Percentiles rank a stretch among this genome's conserved stretches.
phyloP scores from a whole-genome alignment of 1,140 invertebrate species.

The Drosophila neocordata region DNA sequence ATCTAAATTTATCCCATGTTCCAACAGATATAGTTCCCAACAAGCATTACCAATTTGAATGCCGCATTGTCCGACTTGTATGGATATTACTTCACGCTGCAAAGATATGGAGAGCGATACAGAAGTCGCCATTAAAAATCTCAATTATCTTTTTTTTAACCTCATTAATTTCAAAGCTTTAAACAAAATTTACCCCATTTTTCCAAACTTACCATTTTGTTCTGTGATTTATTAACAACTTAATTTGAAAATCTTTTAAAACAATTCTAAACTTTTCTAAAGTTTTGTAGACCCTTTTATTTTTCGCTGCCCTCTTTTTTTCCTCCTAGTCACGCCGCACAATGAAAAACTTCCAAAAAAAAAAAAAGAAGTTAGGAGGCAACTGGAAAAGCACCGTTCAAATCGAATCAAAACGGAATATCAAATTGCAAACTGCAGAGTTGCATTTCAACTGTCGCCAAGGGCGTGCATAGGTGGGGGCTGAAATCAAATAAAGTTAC shows the following conservation, averaged over 20 bases:
- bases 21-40: constrained; percentile 90
- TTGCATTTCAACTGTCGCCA: constrained; percentile 19
- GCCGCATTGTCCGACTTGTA: constrained; percentile 88
- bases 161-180: not conserved
- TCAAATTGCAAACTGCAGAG: constrained; percentile 43
- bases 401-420: constrained; percentile 34
- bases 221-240: constrained; percentile 17
- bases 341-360: constrained; percentile 22
- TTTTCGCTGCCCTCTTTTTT: constrained; percentile 6
- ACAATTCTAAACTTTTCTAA: constrained; percentile 10
- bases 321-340: constrained; percentile 38
- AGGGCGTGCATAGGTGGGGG: not conserved
- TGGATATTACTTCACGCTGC: constrained; percentile 87
- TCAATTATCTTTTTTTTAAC: not conserved
- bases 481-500: too few relatives aligned
- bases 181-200: not conserved
- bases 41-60: constrained; percentile 90
- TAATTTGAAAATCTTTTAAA: constrained; percentile 32
- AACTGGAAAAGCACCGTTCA: constrained; percentile 58
- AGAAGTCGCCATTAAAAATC: constrained; percentile 32
- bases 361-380: constrained; percentile 14
- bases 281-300: not conserved
- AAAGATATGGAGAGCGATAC: constrained; percentile 8
- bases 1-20: constrained; percentile 89
- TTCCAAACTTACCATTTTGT: not conserved